phyloP scores from a whole-genome alignment of 2,888 invertebrate species.

The Torymus auratus region DNA sequence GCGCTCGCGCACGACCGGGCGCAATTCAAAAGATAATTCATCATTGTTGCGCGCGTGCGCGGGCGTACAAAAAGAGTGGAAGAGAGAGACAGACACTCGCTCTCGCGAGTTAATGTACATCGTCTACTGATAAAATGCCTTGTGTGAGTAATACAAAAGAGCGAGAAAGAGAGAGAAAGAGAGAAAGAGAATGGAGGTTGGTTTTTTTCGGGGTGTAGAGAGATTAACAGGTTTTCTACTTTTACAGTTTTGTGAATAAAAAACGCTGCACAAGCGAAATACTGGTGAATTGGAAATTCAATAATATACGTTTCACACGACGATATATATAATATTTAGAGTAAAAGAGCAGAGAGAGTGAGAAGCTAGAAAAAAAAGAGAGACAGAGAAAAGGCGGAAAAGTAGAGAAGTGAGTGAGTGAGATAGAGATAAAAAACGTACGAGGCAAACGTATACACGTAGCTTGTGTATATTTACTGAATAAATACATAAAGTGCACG shows the following conservation, averaged over 20 bases:
- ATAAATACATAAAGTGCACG: conserved; percentile 54
- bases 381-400: conserved; percentile 43
- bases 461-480: conserved; percentile 50
- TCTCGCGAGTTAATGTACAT: neutral
- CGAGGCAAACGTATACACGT: conserved; percentile 44
- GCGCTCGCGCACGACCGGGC: too few species aligned
- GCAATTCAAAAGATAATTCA: conserved; percentile 12
- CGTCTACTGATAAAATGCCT: conserved; percentile 43
- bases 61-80: too few species aligned
- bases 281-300: conserved; percentile 64
- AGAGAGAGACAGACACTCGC: neutral
- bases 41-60: neutral
- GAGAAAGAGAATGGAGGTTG: too few species aligned
- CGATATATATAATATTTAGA: conserved; percentile 54
- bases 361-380: conserved; percentile 53
- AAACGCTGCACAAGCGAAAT: conserved; percentile 77
- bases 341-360: conserved; percentile 25
- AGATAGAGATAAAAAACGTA: conserved; percentile 42
- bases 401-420: conserved; percentile 10
- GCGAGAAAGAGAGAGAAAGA: neutral
- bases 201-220: conserved; percentile 56
- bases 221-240: conserved; percentile 73
- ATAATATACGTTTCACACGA: conserved; percentile 70
- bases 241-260: conserved; percentile 74
- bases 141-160: conserved; percentile 46